Evolutionary conservation across 2,797 vertebrate species (phyloP), one percentile per base, ranked within the genome.

Genomic region (Buphagus erythrorhynchus): DNA sequence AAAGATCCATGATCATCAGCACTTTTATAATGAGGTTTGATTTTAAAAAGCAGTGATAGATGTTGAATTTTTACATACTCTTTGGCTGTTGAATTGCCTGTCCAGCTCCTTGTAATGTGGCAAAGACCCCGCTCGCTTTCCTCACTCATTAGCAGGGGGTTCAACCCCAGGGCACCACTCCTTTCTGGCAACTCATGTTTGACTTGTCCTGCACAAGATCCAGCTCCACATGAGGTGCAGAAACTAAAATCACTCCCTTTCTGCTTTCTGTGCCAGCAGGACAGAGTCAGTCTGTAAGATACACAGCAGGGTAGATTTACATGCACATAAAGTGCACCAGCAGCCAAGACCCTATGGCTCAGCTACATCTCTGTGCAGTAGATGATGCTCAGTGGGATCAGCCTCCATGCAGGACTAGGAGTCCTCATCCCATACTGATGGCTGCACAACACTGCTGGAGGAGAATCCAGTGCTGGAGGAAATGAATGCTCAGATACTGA

Each of bases 141-240:
- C 35, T 42, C 0, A 0, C 9, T n/a, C 11, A 4, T 22, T 12
- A 42, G 11, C 14, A 10, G 8, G 16, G 17, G 2, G 5, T 4
- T 49, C 18, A 58, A 31, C 10, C 7, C 26, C 43, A 74, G 52
- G 45, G n/a, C 26, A 43, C 61, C 21, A 26, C 2, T 18, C 36
- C 18, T n/a, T 35, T 43, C 81, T 66, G 26, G 18, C 22, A 43
- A 18, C 22, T 8, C 26, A 7, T 36, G 10, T 58, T 58, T 74
- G 45, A 12, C 29, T 26, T 49, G 11, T 43, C 8, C 45, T 51
- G 26, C 0, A 0, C 26, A n/a, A 51, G 26, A 51, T 58, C 45
- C 61, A 66, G 52, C 52, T 58, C 69, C 61, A 43, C 11, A 6
- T n/a, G 43, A 36, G 12, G 9, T 58, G 15, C 43, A 66, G 43